Evolutionary conservation across 2,888 invertebrate genomes (phyloP).

Genomic region (Phragmatobia fuliginosa): DNA sequence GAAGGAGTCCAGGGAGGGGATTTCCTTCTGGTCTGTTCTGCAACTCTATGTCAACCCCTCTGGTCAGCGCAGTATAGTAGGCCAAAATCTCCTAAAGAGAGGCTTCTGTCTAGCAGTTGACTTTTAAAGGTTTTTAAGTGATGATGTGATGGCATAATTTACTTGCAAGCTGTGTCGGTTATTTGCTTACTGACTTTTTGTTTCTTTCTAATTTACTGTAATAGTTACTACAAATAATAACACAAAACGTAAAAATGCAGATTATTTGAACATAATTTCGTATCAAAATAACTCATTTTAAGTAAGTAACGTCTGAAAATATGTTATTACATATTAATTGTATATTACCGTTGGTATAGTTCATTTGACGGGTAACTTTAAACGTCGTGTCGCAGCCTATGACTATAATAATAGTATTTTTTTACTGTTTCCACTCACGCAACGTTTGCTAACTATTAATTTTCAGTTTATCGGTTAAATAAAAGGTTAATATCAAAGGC

Average conservation of each 20-base stretch:
- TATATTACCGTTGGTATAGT: conserved; percentile 48
- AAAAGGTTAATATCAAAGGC: background rate
- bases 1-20: no score
- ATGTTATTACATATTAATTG: conserved; percentile 62
- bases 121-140: no score
- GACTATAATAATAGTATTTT: conserved; percentile 50
- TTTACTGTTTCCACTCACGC: conserved; percentile 58
- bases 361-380: conserved; percentile 62
- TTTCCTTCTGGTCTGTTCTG: no score
- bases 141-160: no score
- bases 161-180: no score
- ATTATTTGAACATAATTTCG: background rate
- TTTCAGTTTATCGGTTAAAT: conserved; percentile 20
- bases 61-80: no score
- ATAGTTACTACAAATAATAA: background rate
- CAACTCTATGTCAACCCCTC: no score
- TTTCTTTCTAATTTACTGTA: no score
- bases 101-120: no score
- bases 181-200: no score
- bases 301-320: conserved; percentile 41
- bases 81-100: no score
- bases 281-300: conserved; percentile 40
- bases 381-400: conserved; percentile 51
- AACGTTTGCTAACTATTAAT: conserved; percentile 51
- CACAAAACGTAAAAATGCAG: background rate